Percentiles rank a stretch among this genome's conserved stretches.
Evolutionary conservation across 2,113 vertebrate genomes (phyloP).

Genomic region (Anhinga rufa): DNA sequence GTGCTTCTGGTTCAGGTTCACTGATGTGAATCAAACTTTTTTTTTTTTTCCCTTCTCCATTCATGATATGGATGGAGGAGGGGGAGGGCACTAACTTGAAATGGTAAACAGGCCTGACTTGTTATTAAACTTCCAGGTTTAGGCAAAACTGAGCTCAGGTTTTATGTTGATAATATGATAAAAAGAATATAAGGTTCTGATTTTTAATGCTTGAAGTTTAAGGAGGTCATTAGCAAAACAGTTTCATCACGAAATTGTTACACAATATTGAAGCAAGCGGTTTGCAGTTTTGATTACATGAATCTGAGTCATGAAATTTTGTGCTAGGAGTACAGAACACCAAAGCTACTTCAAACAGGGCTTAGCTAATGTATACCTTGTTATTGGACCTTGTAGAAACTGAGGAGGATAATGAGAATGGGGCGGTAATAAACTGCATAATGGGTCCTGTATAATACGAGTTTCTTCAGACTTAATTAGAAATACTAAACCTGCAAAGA

Average conservation of each 20-base stretch:
- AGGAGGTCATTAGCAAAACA: constrained; percentile 43
- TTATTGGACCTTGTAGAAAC: constrained; percentile 47
- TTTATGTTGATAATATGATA: neutral
- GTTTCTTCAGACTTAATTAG: constrained; percentile 44
- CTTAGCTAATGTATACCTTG: constrained; percentile 50
- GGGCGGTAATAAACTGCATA: constrained; percentile 14
- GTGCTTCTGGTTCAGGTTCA: constrained; percentile 13
- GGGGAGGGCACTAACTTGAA: neutral
- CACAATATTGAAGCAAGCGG: constrained; percentile 56
- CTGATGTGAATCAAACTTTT: neutral
- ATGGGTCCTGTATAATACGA: neutral
- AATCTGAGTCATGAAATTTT: constrained; percentile 63
- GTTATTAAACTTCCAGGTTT: neutral
- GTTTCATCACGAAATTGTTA: constrained; percentile 43
- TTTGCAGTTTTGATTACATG: constrained; percentile 55
- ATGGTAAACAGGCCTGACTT: neutral
- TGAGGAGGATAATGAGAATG: constrained; percentile 22
- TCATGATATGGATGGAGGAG: neutral
- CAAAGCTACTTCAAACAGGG: constrained; percentile 61
- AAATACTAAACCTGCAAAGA: neutral
- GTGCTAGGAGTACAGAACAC: constrained; percentile 50
- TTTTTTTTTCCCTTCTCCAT: neutral
- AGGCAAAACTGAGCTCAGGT: neutral
- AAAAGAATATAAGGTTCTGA: neutral
- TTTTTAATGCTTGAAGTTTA: neutral